phyloP scores from a whole-genome alignment of 2,797 vertebrate genomes.

The Sarcoramphus papa region DNA sequence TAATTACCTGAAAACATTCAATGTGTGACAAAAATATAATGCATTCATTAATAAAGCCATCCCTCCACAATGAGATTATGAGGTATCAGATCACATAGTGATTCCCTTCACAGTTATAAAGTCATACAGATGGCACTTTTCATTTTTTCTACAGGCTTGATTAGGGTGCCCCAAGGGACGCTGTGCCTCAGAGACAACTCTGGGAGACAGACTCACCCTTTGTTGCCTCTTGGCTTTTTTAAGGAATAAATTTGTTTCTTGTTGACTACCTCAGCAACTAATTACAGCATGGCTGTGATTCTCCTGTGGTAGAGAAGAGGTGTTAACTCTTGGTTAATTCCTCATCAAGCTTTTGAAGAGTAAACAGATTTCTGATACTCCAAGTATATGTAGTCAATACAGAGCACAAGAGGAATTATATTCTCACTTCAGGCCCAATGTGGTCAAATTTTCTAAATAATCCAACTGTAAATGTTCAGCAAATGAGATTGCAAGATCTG shows the following conservation, averaged over 20 bases:
- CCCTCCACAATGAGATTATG: neutral
- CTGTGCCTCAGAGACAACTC: neutral
- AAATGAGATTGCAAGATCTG: neutral
- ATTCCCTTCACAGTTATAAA: neutral
- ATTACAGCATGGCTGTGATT: neutral
- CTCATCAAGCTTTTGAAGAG: neutral
- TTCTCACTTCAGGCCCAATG: neutral
- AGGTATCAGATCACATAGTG: neutral
- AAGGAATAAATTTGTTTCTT: neutral
- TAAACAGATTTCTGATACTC: neutral
- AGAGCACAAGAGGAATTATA: neutral
- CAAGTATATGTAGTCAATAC: neutral
- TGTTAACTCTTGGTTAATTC: neutral
- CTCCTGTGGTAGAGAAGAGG: neutral
- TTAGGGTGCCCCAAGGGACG: neutral
- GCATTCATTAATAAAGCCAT: slow-evolving; percentile 12
- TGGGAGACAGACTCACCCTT: neutral
- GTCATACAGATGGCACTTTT: neutral
- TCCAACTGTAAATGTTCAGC: neutral
- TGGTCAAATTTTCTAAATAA: neutral
- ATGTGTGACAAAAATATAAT: slow-evolving; percentile 25
- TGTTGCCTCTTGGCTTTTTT: neutral
- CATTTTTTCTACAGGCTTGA: neutral
- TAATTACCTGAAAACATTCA: slow-evolving; percentile 33
- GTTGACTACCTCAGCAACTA: neutral